These are phyloP conservation scores for Pangasius djambal DNA, from an alignment of 2,797 vertebrate species.

Conservation along the genomic window DNA sequence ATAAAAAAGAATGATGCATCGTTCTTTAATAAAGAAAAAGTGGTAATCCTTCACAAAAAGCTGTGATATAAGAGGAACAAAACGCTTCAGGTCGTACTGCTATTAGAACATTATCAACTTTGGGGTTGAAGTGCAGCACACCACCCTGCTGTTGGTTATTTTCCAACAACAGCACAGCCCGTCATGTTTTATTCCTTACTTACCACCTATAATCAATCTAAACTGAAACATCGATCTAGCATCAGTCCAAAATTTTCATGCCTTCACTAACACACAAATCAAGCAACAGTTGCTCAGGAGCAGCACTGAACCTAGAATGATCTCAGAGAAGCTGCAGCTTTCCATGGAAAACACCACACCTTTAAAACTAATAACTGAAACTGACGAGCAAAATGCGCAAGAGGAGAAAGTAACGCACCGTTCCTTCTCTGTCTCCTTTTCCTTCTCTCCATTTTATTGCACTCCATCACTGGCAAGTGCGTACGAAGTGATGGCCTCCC, in stretches of 20 bases:
- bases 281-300: not conserved
- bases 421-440: constrained; percentile 5
- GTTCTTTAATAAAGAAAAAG: not conserved
- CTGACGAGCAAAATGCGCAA: not conserved
- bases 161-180: not conserved
- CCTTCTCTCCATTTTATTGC: not conserved
- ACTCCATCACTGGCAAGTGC: constrained; percentile 19
- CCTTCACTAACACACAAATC: not conserved
- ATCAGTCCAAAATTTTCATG: not conserved
- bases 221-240: not conserved
- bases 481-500: constrained; percentile 24
- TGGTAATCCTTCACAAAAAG: not conserved
- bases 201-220: not conserved
- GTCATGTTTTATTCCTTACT: not conserved
- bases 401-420: not conserved
- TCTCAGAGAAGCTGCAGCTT: not conserved
- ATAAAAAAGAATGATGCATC: not conserved
- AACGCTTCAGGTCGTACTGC: not conserved
- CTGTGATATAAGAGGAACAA: not conserved
- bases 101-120: not conserved
- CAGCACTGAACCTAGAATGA: not conserved
- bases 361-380: constrained; percentile 15
- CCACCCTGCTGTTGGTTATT: not conserved
- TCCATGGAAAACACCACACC: constrained; percentile 1
- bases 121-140: not conserved